Conservation (phyloP, 2,113 vertebrate genomes). For the Hiodon alosoides region DNA sequence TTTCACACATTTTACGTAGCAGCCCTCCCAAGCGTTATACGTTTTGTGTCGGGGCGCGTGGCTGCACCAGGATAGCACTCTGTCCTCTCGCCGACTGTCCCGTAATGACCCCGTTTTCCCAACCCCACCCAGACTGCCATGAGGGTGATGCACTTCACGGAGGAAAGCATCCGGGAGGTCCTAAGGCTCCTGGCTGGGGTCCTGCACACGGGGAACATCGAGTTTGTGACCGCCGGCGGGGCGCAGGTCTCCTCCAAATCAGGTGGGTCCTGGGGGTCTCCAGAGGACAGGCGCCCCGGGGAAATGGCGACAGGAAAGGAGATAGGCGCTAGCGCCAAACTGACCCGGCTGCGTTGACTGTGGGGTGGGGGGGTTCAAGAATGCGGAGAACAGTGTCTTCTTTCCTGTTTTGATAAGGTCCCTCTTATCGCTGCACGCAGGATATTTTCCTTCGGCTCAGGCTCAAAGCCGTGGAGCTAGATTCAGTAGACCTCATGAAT, state of each 20-base stretch:
- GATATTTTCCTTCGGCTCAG: not conserved
- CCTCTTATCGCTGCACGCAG: conserved; percentile 2
- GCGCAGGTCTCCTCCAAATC: conserved; percentile 89
- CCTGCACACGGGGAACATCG: conserved; percentile 84
- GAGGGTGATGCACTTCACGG: conserved; percentile 88
- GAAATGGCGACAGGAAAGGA: not conserved
- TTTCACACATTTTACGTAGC: too few species aligned
- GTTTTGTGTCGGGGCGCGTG: too few species aligned
- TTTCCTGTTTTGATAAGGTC: not conserved
- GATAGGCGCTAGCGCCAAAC: not conserved
- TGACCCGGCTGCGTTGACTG: too few species aligned
- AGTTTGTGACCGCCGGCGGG: conserved; percentile 92
- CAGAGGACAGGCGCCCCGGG: not conserved
- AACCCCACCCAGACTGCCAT: conserved; percentile 72
- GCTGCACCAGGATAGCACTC: too few species aligned
- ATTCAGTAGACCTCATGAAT: not conserved
- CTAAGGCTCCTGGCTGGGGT: conserved; percentile 84
- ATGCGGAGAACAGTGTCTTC: not conserved
- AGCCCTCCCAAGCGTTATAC: too few species aligned
- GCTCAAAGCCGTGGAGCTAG: not conserved
- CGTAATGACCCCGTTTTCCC: too few species aligned
- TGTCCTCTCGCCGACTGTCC: too few species aligned
- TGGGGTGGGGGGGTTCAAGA: not conserved
- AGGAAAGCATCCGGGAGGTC: conserved; percentile 78
- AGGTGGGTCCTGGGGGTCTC: conserved; percentile 56